Evolutionary conservation across 2,888 invertebrate genomes (phyloP).

Genomic region (Pilophorus perplexus): DNA sequence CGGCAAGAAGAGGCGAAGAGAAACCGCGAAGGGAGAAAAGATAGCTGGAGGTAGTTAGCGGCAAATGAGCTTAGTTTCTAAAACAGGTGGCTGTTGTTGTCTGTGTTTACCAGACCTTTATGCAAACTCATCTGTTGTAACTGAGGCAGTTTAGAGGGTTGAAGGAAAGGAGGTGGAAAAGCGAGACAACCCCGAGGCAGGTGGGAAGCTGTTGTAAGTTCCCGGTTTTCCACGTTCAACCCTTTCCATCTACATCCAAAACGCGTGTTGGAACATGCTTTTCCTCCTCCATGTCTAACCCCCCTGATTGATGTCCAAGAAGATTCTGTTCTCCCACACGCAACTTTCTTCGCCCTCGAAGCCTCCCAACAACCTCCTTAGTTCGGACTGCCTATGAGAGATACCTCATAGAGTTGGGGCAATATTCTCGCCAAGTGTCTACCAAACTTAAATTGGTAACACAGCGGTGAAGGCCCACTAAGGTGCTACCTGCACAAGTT

Average conservation of each 20-base stretch:
- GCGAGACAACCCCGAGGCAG: conserved; percentile 13
- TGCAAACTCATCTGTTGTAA: conserved; percentile 38
- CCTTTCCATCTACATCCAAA: conserved; percentile 1
- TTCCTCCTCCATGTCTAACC: background rate
- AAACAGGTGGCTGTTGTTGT: conserved; percentile 40
- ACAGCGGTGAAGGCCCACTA: conserved; percentile 13
- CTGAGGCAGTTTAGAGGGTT: conserved; percentile 27
- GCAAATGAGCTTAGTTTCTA: conserved; percentile 41
- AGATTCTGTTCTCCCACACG: background rate
- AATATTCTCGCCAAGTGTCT: conserved; percentile 13
- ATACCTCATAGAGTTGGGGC: background rate
- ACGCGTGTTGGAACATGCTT: background rate
- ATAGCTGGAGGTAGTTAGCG: conserved; percentile 36
- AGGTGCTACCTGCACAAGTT: conserved; percentile 9
- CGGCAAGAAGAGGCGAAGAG: conserved; percentile 1
- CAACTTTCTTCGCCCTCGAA: background rate
- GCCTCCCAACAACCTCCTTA: background rate
- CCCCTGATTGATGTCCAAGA: conserved; percentile 21
- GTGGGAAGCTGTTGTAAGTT: conserved; percentile 19
- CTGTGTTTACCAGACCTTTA: conserved; percentile 39
- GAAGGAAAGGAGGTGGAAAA: background rate
- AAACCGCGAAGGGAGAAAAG: conserved; percentile 30
- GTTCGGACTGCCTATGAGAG: background rate
- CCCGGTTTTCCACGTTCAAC: background rate
- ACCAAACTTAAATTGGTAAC: conserved; percentile 23